Conservation (phyloP, 2,113 vertebrate species). For the Diadophis punctatus region DNA sequence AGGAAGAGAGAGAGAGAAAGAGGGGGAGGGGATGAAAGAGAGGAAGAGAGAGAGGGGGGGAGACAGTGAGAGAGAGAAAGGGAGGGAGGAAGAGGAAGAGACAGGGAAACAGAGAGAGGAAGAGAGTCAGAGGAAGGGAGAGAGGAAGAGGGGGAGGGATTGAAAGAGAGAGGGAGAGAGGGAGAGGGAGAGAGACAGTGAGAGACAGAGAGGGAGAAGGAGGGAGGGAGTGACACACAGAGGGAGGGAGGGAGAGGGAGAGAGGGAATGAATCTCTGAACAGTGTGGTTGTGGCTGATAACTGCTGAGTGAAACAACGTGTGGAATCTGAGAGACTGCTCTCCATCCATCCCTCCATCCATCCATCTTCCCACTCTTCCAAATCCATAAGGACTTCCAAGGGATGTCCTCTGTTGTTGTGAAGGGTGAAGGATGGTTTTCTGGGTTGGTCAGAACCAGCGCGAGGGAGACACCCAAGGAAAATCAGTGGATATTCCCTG, state of each 20-base stretch:
- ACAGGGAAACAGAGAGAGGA: too few species aligned
- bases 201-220: too few species aligned
- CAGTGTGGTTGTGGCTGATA: not conserved
- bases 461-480: not conserved
- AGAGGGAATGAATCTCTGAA: not conserved
- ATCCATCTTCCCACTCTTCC: not conserved
- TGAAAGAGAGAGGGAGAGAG: too few species aligned
- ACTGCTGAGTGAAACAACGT: not conserved
- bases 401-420: not conserved
- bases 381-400: not conserved
- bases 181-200: too few species aligned
- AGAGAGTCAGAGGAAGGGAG: too few species aligned
- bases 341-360: not conserved
- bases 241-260: fast-evolving
- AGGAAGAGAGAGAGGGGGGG: too few species aligned
- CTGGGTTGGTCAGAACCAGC: not conserved
- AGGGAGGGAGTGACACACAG: too few species aligned
- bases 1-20: too few species aligned
- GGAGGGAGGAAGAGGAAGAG: too few species aligned
- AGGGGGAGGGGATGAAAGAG: too few species aligned
- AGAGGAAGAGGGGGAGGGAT: too few species aligned
- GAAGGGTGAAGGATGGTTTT: not conserved
- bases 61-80: too few species aligned
- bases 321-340: not conserved
- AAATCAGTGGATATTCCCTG: not conserved